These are phyloP conservation scores for Porites australiensis DNA, from an alignment of 64 coral and sea anemone genomes.

Conservation along the genomic window DNA sequence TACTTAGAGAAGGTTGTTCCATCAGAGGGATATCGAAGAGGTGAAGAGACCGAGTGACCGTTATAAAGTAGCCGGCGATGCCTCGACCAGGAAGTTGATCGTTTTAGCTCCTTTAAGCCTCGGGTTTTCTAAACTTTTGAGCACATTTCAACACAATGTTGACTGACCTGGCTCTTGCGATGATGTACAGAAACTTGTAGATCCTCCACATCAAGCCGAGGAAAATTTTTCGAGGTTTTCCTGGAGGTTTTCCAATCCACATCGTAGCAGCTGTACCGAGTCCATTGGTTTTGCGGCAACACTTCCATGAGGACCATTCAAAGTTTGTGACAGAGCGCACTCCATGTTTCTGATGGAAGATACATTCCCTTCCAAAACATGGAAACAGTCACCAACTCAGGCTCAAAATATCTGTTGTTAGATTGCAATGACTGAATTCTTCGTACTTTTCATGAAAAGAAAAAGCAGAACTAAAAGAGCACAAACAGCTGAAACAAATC, in stretches of 20 bases:
- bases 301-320: conserved; percentile 52
- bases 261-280: conserved; percentile 14
- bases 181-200: neutral
- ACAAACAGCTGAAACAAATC: too few species aligned
- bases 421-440: too few species aligned
- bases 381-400: conserved; percentile 19
- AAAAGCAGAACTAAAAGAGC: too few species aligned
- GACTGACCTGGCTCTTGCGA: neutral
- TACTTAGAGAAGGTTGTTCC: conserved; percentile 6
- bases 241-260: neutral
- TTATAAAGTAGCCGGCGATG: conserved; percentile 36
- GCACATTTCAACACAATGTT: neutral
- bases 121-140: neutral
- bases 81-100: conserved; percentile 29
- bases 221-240: too few species aligned
- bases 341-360: conserved; percentile 14
- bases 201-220: neutral
- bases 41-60: neutral
- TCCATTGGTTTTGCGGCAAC: neutral
- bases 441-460: too few species aligned
- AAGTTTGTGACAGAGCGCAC: neutral
- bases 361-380: conserved; percentile 32
- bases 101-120: conserved; percentile 42
- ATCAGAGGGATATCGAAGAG: conserved; percentile 32
- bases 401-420: too few species aligned